phyloP scores from a whole-genome alignment of 2,888 invertebrate genomes.

The Sinotaia quadrata region DNA sequence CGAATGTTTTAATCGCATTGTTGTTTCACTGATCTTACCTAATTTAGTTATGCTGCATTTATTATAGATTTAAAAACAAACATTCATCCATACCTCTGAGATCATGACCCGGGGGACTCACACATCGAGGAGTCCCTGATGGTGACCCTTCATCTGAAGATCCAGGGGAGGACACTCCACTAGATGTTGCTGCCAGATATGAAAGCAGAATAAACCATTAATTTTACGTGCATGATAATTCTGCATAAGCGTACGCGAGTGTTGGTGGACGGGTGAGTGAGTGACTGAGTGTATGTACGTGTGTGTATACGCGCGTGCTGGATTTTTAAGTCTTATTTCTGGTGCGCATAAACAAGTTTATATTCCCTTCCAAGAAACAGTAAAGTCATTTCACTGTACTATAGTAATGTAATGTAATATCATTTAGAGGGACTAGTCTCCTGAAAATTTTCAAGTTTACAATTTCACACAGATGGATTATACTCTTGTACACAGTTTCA shows the following conservation, averaged over 20 bases:
- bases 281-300: neutral
- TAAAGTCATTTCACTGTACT: no score
- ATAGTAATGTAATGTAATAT: no score
- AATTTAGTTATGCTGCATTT: no score
- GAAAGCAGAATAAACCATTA: no score
- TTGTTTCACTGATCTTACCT: neutral
- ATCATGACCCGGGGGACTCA: constrained; percentile 51
- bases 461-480: no score
- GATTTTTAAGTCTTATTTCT: no score
- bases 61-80: neutral
- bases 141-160: constrained; percentile 88
- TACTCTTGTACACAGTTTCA: no score
- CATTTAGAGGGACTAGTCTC: no score
- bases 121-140: constrained; percentile 50
- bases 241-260: neutral
- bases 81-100: neutral
- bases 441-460: no score
- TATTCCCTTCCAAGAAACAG: no score
- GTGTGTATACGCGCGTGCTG: neutral
- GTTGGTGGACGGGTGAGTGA: constrained; percentile 1
- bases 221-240: no score
- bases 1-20: neutral
- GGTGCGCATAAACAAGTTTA: no score
- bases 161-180: constrained; percentile 76
- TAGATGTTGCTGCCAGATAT: constrained; percentile 31